These are phyloP conservation scores for Euclidia mi DNA, from an alignment of 2,888 invertebrate genomes.

Conservation along the genomic window DNA sequence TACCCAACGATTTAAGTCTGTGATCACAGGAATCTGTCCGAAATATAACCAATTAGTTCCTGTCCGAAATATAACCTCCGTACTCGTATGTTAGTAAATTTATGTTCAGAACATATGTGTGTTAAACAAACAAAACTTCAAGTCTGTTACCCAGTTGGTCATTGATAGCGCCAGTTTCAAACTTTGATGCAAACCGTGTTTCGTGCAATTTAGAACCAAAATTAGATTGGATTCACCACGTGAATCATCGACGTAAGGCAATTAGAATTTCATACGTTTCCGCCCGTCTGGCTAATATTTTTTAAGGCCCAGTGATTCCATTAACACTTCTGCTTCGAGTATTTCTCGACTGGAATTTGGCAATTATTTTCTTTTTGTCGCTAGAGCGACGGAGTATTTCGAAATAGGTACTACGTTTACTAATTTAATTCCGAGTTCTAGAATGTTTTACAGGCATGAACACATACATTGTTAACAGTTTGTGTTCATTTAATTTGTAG, in stretches of 20 bases:
- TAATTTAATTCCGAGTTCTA: not conserved
- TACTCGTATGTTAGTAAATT: not conserved
- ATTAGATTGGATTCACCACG: slow-evolving; percentile 67
- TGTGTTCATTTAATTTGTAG: too few species aligned
- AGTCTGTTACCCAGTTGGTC: not conserved
- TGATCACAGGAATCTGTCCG: too few species aligned
- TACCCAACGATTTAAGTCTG: too few species aligned
- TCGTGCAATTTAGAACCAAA: slow-evolving; percentile 58
- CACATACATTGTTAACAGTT: too few species aligned
- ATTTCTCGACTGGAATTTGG: slow-evolving; percentile 14
- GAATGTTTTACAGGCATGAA: too few species aligned
- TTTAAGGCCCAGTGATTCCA: slow-evolving; percentile 42
- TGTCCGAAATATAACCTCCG: too few species aligned
- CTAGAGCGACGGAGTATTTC: not conserved
- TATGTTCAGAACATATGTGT: not conserved
- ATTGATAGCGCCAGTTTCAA: slow-evolving; percentile 2
- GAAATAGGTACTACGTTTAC: not conserved
- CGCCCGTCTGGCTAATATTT: slow-evolving; percentile 55
- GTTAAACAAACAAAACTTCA: not conserved
- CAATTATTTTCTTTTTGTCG: not conserved
- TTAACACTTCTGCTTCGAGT: slow-evolving; percentile 28
- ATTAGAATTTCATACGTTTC: slow-evolving; percentile 71
- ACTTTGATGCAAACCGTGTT: slow-evolving; percentile 55
- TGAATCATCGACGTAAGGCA: slow-evolving; percentile 64
- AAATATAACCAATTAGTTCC: too few species aligned